Evolutionary conservation across 2,113 vertebrate genomes (phyloP).

Genomic region (Paralichthys olivaceus): DNA sequence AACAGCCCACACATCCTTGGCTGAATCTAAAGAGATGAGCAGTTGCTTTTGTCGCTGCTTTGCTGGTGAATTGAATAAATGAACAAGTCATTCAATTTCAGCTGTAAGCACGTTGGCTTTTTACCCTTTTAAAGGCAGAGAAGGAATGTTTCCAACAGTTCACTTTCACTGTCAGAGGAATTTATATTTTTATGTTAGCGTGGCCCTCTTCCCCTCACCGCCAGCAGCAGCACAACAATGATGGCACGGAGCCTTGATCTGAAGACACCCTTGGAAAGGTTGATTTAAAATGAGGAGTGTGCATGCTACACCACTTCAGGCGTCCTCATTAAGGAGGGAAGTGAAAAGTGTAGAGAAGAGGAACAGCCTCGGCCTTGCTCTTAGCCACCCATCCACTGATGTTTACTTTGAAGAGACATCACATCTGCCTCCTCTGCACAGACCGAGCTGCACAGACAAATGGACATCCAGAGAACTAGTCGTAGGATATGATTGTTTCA

Average conservation of each 20-base stretch:
- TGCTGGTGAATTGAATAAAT: constrained; percentile 72
- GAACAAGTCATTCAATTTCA: constrained; percentile 60
- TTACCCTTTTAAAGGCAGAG: constrained; percentile 47
- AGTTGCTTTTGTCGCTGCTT: constrained; percentile 58
- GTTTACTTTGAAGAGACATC: constrained; percentile 14
- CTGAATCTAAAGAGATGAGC: constrained; percentile 64
- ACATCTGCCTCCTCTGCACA: not conserved
- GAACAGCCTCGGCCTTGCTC: constrained; percentile 34
- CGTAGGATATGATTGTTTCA: too few species aligned
- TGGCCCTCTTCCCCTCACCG: constrained; percentile 14
- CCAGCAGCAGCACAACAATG: constrained; percentile 48
- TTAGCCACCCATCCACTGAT: not conserved
- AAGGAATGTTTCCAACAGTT: constrained; percentile 62
- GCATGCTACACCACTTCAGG: constrained; percentile 61
- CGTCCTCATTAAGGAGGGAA: constrained; percentile 11
- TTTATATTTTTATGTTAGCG: constrained; percentile 53
- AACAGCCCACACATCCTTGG: constrained; percentile 61
- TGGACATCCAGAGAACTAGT: constrained; percentile 3
- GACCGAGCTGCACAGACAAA: not conserved
- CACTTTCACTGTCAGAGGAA: constrained; percentile 58
- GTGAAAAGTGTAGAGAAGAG: constrained; percentile 18
- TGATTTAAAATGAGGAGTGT: constrained; percentile 57
- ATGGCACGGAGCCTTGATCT: constrained; percentile 55
- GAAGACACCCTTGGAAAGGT: constrained; percentile 59
- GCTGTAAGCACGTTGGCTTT: constrained; percentile 46